A percentile compares a stretch with the other conserved stretches of the same genome.
phyloP scores from a whole-genome alignment of 2,797 vertebrate genomes.

The Acipenser ruthenus region DNA sequence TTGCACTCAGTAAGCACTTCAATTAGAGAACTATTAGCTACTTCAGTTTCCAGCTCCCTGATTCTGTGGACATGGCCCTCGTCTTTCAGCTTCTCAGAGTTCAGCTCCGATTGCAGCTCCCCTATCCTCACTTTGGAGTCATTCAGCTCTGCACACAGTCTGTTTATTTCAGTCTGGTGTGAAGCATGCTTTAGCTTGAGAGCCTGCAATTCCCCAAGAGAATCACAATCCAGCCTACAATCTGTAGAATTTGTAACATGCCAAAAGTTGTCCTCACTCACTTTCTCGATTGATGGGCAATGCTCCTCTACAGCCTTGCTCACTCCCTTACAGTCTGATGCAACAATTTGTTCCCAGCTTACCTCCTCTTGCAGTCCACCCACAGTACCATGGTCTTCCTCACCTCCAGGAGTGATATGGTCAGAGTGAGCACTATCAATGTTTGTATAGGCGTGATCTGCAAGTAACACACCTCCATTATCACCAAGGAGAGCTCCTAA shows the following conservation, averaged over 20 bases:
- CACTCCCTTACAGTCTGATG: not conserved
- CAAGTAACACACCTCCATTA: too few species aligned
- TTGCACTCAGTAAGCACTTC: constrained; percentile 36
- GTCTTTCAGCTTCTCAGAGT: constrained; percentile 6
- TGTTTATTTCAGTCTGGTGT: constrained; percentile 14
- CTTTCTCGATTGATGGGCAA: not conserved
- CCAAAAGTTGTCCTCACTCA: not conserved
- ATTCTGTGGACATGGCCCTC: constrained; percentile 3
- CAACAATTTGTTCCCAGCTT: constrained; percentile 7
- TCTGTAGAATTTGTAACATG: not conserved
- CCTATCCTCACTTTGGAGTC: constrained; percentile 14
- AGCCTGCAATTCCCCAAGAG: constrained; percentile 14
- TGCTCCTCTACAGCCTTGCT: not conserved
- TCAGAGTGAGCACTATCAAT: too few species aligned
- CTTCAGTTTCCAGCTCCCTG: constrained; percentile 10
- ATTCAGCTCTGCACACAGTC: constrained; percentile 9
- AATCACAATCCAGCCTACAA: constrained; percentile 6
- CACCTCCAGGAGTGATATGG: constrained; percentile 4
- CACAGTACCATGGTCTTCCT: too few species aligned
- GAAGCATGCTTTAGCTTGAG: constrained; percentile 20
- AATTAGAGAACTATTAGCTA: constrained; percentile 23
- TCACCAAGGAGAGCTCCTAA: too few species aligned
- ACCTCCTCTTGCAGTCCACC: not conserved
- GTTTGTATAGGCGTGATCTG: too few species aligned
- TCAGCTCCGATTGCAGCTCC: constrained; percentile 9